These are phyloP conservation scores for Diachasma alloeum DNA, from an alignment of 1,140 invertebrate species.

Conservation along the genomic window DNA sequence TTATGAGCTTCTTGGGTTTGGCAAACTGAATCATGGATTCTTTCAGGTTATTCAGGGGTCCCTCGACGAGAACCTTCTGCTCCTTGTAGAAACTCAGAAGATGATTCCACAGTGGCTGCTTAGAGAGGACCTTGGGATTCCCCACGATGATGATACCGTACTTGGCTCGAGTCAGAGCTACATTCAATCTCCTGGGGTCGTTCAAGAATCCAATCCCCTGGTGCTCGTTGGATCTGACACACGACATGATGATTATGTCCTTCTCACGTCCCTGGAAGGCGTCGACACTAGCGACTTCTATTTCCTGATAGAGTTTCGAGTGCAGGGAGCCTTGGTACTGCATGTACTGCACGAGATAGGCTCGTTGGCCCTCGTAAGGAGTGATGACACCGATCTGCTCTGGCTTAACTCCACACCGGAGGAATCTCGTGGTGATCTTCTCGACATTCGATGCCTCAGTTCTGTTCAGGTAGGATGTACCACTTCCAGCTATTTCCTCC, in stretches of 20 bases:
- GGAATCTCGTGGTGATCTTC: conserved; percentile 93
- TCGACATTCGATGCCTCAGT: conserved; percentile 99
- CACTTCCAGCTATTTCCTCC: conserved; percentile 98
- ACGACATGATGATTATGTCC: conserved; percentile 99
- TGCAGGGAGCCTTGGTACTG: conserved; percentile 98
- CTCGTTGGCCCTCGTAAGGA: conserved; percentile 98
- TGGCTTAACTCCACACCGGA: conserved; percentile 94
- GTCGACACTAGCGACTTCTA: conserved; percentile 99
- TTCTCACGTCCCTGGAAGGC: conserved; percentile 98
- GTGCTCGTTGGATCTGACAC: conserved; percentile 92
- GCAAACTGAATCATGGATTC: conserved; percentile 97
- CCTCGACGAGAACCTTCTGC: conserved; percentile 96
- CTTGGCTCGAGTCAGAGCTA: conserved; percentile 96
- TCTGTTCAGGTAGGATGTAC: conserved; percentile 97
- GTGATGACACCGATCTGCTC: conserved; percentile 99
- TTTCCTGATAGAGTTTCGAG: conserved; percentile 97
- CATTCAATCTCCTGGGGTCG: conserved; percentile 96
- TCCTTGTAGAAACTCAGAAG: conserved; percentile 98
- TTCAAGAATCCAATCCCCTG: conserved; percentile 96
- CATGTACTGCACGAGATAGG: conserved; percentile 98
- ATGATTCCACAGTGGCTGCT: conserved; percentile 99
- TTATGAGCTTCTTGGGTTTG: conserved; percentile 95
- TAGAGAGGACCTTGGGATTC: conserved; percentile 98
- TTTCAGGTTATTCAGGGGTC: conserved; percentile 96
- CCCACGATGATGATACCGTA: conserved; percentile 99